Percentiles rank a stretch among this genome's conserved stretches.
Conservation (phyloP, 2,797 vertebrate species). For the Poecilia velifera region DNA sequence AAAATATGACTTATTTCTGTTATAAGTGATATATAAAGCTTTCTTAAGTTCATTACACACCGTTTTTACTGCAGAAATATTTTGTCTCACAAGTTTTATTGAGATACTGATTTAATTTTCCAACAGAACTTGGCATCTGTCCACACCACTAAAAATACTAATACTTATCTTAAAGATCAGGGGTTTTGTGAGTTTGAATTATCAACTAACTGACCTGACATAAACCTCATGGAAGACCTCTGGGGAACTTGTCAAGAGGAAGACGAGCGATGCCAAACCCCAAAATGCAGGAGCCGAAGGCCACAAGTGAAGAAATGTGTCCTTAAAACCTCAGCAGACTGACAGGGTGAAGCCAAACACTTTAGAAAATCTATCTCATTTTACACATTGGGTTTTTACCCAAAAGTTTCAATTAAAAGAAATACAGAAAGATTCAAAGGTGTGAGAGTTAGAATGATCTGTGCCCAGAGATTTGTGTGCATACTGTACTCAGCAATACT, state of each 20-base stretch:
- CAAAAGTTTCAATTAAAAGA: not conserved
- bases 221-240: not conserved
- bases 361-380: not conserved
- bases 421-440: not conserved
- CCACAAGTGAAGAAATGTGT: not conserved
- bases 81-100: not conserved
- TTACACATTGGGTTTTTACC: not conserved
- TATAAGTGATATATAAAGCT: not conserved
- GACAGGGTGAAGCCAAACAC: not conserved
- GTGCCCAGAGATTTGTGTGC: not conserved
- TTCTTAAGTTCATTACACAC: not conserved
- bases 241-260: not conserved
- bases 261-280: not conserved
- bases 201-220: not conserved
- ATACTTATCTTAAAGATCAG: not conserved
- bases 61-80: too few relatives aligned
- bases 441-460: constrained; percentile 1
- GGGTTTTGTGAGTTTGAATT: not conserved
- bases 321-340: too few relatives aligned
- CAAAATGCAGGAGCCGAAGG: not conserved
- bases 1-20: too few relatives aligned
- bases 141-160: not conserved
- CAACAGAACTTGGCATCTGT: not conserved
- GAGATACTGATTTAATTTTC: not conserved
- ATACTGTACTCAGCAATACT: not conserved